Evolutionary conservation across 2,797 vertebrate genomes (phyloP).

Genomic region (Lepus oiostolus): DNA sequence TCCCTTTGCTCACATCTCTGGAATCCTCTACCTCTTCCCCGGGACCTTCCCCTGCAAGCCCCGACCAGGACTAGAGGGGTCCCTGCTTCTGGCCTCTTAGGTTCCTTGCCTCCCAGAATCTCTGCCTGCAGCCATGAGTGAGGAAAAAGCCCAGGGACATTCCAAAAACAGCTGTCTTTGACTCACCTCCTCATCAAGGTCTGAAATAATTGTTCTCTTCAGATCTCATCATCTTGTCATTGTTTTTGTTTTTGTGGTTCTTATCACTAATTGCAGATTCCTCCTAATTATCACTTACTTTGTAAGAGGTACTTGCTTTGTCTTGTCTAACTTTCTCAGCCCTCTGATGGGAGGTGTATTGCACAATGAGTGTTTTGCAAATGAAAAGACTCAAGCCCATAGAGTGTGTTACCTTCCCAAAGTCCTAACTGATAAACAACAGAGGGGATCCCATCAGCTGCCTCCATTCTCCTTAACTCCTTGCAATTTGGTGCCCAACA

Average conservation of each 20-base stretch:
- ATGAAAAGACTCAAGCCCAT: background rate
- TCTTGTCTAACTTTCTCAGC: background rate
- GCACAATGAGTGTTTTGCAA: too few species aligned
- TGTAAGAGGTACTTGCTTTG: background rate
- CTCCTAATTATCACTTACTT: background rate
- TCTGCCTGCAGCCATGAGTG: background rate
- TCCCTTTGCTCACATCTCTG: background rate
- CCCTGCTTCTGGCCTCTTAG: background rate
- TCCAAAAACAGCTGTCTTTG: background rate
- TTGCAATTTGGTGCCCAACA: accelerated
- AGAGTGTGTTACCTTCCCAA: background rate
- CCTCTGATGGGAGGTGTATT: background rate
- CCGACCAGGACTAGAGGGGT: too few species aligned
- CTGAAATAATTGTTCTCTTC: background rate
- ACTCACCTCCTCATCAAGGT: background rate
- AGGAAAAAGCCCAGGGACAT: background rate
- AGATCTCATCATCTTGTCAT: background rate
- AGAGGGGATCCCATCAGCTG: background rate
- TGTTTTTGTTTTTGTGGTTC: background rate
- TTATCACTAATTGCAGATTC: background rate
- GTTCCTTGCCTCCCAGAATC: background rate
- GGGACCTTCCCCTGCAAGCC: too few species aligned
- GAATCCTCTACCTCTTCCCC: background rate
- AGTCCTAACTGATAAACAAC: background rate
- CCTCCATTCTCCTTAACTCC: background rate